Evolutionary conservation across 1,140 invertebrate genomes (phyloP), one percentile per base, ranked within the genome.

Genomic region (Mylabris phalerata): DNA sequence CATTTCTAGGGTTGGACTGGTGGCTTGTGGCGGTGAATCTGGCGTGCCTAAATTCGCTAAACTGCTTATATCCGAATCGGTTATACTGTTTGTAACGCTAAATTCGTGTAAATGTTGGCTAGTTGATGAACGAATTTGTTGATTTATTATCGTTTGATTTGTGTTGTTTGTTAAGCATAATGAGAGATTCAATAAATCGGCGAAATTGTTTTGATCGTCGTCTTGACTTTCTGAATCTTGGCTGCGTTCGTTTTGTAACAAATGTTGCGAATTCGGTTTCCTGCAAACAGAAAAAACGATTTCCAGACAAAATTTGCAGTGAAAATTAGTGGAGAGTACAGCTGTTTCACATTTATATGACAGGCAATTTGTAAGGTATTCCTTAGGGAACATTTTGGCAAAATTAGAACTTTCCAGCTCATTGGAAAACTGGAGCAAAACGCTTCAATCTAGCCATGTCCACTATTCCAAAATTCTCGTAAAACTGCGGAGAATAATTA

Each of bases 21-120:
- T 89, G 7, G 87, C 87, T 65, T 85, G 80, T 0, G 87, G 87
- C 1, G 87, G 87, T 1, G 88, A 90, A 62, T 84, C 84, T 13
- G 82, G 83, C 38, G 82, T 78, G 3, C 77, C 80, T 11, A 79
- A 69, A 59, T 80, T 81, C 3, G 81, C 82, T 61, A 86, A 69
- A 71, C 84, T 85, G 62, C 83, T 85, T 54, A 85, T 79, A 61
- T 83, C 84, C 3, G 84, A 85, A 4, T 80, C 79, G 11, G 82
- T 84, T 66, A 81, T 80, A 50, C 81, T 82, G 71, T 80, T 79
- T 13, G 77, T 65, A 9, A 72, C 67, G 25, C 70, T 71, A 38
- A 65, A 68, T 9, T 72, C 64, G 47, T 67, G 61, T 10, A 67
- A 60, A 42, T 65, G 46, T 43, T 63, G 61, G 41, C 60, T 54